phyloP scores from a whole-genome alignment of 1,140 invertebrate species.

The Frieseomelitta varia region DNA sequence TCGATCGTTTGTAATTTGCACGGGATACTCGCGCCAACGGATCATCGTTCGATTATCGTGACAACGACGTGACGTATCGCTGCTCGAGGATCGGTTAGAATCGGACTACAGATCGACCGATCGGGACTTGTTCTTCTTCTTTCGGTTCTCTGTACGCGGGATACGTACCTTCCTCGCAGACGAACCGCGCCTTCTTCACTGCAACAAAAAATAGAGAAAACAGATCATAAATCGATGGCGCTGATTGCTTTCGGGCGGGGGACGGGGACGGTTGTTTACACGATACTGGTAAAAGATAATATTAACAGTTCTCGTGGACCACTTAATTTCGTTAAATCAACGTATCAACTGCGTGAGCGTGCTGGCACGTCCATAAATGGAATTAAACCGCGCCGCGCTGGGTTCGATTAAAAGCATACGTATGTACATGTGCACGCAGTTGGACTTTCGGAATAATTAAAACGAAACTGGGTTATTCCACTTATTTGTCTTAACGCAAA shows the following conservation, averaged over 20 bases:
- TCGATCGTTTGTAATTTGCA: conserved; percentile 13
- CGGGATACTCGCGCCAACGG: conserved; percentile 27
- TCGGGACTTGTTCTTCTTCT: neutral
- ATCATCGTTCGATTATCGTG: too few species aligned
- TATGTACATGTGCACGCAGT: neutral
- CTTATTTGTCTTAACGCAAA: conserved; percentile 34
- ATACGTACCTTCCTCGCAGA: conserved; percentile 76
- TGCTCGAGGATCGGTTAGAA: too few species aligned
- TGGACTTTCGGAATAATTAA: conserved; percentile 42
- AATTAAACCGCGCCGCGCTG: conserved; percentile 11
- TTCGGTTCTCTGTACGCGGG: neutral
- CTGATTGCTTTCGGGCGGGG: neutral
- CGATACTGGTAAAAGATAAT: neutral
- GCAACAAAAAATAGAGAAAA: conserved; percentile 73
- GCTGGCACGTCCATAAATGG: conserved; percentile 10
- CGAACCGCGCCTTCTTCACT: conserved; percentile 79
- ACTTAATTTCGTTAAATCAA: conserved; percentile 36
- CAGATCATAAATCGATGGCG: neutral
- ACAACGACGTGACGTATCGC: too few species aligned
- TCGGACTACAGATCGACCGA: too few species aligned
- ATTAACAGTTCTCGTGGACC: neutral
- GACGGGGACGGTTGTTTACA: neutral
- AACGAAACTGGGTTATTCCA: conserved; percentile 43
- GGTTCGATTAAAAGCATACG: conserved; percentile 38
- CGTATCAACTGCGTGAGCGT: neutral